Conservation (phyloP, 2,113 vertebrate genomes). For the Coracopsis vasa region DNA sequence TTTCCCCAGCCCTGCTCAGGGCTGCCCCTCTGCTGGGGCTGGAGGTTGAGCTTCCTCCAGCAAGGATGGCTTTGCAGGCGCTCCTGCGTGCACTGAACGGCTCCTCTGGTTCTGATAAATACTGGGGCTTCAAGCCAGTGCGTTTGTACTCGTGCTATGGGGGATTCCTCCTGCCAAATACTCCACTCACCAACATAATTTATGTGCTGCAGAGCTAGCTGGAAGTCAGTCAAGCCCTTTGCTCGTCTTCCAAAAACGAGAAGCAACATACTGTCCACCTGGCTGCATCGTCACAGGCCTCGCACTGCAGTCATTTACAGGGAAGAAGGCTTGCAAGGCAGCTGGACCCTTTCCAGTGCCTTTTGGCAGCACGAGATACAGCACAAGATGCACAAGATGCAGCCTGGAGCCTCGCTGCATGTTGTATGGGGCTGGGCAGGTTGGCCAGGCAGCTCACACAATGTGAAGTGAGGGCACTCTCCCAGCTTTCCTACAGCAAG, state of each 20-base stretch:
- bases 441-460: background rate
- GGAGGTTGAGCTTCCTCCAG: background rate
- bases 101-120: background rate
- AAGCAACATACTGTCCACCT: background rate
- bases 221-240: background rate
- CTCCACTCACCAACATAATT: background rate
- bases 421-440: background rate
- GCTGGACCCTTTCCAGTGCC: background rate
- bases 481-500: background rate
- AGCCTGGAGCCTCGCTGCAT: fast-evolving
- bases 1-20: background rate
- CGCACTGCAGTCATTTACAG: background rate
- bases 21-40: background rate
- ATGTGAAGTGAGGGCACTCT: fast-evolving
- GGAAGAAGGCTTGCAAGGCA: background rate
- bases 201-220: background rate
- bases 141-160: background rate
- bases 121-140: background rate
- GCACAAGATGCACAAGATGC: background rate
- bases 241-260: background rate
- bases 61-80: background rate
- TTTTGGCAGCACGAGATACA: background rate
- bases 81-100: background rate
- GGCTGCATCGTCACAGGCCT: background rate
- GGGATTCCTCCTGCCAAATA: background rate